A percentile compares a stretch with the other conserved stretches of the same genome.
These are phyloP conservation scores for Bombyx mori DNA, from an alignment of 1,140 invertebrate species.

Conservation along the genomic window DNA sequence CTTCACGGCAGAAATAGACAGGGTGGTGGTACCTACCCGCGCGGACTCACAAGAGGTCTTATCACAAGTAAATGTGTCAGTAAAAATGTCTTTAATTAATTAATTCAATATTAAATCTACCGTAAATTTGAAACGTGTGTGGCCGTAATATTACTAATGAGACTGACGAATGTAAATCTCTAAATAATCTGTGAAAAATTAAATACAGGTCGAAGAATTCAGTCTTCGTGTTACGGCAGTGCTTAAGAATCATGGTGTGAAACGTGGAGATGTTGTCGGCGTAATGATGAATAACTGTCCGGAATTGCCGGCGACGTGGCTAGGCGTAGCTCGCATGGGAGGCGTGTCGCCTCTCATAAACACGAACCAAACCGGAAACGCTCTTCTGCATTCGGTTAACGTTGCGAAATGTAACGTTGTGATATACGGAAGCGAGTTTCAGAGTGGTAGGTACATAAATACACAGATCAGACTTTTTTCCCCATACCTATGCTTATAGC, in stretches of 20 bases:
- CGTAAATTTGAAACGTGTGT: no score
- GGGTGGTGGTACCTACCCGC: no score
- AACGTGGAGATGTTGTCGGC: conserved; percentile 88
- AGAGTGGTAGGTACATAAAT: conserved; percentile 28
- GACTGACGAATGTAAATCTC: no score
- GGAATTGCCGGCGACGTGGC: conserved; percentile 90
- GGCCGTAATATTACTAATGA: no score
- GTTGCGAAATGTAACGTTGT: conserved; percentile 72
- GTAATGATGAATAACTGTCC: conserved; percentile 91
- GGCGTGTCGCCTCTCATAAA: conserved; percentile 93
- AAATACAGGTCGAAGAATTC: conserved; percentile 83
- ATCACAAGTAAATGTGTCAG: no score
- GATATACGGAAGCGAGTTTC: conserved; percentile 51
- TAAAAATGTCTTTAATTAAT: no score
- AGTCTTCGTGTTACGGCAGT: conserved; percentile 89
- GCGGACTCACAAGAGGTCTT: no score
- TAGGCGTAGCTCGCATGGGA: conserved; percentile 91
- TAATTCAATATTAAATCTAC: no score
- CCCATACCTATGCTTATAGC: no score
- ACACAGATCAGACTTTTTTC: background rate
- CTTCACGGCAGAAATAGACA: no score
- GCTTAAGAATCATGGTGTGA: conserved; percentile 83
- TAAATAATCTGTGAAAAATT: no score
- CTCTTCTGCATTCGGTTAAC: conserved; percentile 90
- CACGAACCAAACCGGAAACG: conserved; percentile 85